Conservation (phyloP, 2,797 vertebrate species). For the Morelia viridis region DNA sequence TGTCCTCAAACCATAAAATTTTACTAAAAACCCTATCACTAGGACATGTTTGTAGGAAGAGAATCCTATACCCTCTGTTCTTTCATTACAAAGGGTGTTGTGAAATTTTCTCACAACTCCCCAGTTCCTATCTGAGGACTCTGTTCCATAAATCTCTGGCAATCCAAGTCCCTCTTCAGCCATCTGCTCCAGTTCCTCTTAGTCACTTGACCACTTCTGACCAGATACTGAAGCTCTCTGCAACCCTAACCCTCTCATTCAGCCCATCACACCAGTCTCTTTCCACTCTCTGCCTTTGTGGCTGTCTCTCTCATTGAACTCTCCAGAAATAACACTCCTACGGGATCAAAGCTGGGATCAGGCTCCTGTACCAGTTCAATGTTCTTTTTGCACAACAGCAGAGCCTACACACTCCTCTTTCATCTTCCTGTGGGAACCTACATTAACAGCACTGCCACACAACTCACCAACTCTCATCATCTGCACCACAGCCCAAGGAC, state of each 20-base stretch:
- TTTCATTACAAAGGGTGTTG: background rate
- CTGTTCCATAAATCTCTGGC: background rate
- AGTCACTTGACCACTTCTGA: background rate
- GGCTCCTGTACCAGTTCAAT: background rate
- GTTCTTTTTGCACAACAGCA: background rate
- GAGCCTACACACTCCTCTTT: background rate
- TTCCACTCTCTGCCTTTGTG: background rate
- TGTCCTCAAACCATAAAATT: background rate
- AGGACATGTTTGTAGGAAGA: background rate
- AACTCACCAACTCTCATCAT: background rate
- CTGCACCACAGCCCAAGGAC: background rate
- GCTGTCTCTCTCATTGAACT: background rate
- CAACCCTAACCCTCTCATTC: background rate
- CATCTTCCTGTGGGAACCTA: background rate
- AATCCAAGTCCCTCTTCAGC: background rate
- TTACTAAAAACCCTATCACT: background rate
- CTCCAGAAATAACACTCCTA: background rate
- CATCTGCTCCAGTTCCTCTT: background rate
- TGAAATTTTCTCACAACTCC: background rate
- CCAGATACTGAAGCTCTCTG: background rate
- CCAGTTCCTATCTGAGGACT: background rate
- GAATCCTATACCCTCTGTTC: background rate
- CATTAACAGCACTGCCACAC: background rate
- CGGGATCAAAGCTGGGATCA: background rate
- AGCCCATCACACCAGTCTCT: background rate